Evolutionary conservation across 2,888 invertebrate genomes (phyloP).

Genomic region (Bombyx huttoni): DNA sequence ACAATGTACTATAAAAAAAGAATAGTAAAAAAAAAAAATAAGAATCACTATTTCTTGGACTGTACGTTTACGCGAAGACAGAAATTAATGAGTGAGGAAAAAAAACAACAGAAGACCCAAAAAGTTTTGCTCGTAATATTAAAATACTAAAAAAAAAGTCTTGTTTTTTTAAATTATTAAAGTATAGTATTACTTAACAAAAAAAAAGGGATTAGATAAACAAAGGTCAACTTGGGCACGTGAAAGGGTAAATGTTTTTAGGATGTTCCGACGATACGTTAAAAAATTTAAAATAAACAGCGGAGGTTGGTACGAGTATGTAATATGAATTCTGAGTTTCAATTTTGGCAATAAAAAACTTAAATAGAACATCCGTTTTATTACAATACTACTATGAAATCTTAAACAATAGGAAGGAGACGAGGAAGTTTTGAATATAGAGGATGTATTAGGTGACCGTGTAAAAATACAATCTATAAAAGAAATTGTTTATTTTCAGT

Average conservation of each 20-base stretch:
- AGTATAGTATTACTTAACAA: constrained; percentile 9
- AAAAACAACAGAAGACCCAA: not conserved
- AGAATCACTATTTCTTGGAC: no score
- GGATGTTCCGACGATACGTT: not conserved
- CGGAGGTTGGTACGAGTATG: not conserved
- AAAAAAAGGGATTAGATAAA: constrained; percentile 21
- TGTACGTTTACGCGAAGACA: no score
- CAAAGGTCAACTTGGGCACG: constrained; percentile 21
- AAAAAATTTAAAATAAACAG: not conserved
- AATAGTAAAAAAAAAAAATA: no score
- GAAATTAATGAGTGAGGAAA: not conserved
- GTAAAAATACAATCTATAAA: not conserved
- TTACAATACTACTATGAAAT: not conserved
- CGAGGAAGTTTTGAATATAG: no score
- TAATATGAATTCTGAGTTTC: not conserved
- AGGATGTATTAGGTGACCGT: no score
- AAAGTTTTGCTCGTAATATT: not conserved
- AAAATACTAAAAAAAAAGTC: not conserved
- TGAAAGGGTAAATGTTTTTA: constrained; percentile 32
- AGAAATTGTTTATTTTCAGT: not conserved
- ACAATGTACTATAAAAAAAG: no score
- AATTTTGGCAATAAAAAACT: not conserved
- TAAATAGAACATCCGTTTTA: not conserved
- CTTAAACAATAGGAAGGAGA: no score
- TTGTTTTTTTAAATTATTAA: constrained; percentile 4